Evolutionary conservation across 1,140 invertebrate genomes (phyloP).

Genomic region (Bombus impatiens): DNA sequence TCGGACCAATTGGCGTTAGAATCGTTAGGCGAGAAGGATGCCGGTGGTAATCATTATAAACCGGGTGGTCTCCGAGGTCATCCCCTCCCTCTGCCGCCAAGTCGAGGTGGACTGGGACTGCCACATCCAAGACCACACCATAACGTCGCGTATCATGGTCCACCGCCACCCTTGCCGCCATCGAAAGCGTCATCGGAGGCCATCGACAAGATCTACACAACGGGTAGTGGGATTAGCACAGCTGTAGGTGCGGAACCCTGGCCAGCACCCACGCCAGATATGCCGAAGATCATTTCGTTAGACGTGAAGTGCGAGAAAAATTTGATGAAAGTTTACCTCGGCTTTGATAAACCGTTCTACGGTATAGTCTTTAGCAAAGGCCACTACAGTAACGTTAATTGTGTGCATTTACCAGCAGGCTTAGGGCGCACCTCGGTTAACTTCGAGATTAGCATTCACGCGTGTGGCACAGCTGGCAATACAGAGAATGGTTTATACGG

Average conservation of each 20-base stretch:
- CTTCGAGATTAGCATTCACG: slow-evolving; percentile 95
- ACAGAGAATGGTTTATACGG: slow-evolving; percentile 93
- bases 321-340: slow-evolving; percentile 95
- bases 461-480: slow-evolving; percentile 95
- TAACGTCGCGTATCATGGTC: slow-evolving; percentile 86
- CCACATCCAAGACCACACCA: slow-evolving; percentile 80
- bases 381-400: slow-evolving; percentile 95
- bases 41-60: slow-evolving; percentile 78
- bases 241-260: slow-evolving; percentile 86
- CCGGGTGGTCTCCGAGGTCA: slow-evolving; percentile 83
- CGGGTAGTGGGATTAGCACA: slow-evolving; percentile 70
- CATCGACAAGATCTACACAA: slow-evolving; percentile 84
- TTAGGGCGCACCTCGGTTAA: slow-evolving; percentile 92
- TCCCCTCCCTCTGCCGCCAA: slow-evolving; percentile 82
- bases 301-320: slow-evolving; percentile 98
- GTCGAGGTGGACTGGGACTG: slow-evolving; percentile 80
- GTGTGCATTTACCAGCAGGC: slow-evolving; percentile 94
- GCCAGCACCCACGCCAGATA: slow-evolving; percentile 90
- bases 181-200: slow-evolving; percentile 80
- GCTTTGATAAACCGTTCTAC: slow-evolving; percentile 97
- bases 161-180: slow-evolving; percentile 84
- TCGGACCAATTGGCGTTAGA: slow-evolving; percentile 87
- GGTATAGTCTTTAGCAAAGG: slow-evolving; percentile 97
- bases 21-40: slow-evolving; percentile 84
- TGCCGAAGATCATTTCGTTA: slow-evolving; percentile 94